Percentiles rank a stretch among this genome's conserved stretches.
Conservation (phyloP, 1,140 invertebrate genomes). For the Papilio helenus region DNA sequence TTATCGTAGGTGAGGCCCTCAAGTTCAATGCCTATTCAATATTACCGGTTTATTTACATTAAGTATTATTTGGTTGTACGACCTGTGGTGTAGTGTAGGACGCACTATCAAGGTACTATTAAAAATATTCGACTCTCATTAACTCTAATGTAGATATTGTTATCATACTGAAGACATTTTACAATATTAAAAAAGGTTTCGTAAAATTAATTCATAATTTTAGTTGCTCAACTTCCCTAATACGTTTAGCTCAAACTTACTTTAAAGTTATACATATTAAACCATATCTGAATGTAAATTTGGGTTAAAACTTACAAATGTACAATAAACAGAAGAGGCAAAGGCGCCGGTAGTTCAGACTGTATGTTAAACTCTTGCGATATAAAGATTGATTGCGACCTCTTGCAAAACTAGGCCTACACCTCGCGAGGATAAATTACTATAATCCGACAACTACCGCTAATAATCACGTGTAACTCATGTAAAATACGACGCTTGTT, state of each 20-base stretch:
- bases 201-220: not conserved
- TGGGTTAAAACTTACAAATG: not conserved
- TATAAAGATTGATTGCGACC: constrained; percentile 37
- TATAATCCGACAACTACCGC: constrained; percentile 9
- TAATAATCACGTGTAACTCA: constrained; percentile 5
- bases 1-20: not conserved
- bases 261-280: not conserved
- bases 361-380: constrained; percentile 32
- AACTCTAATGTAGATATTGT: not conserved
- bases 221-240: not conserved
- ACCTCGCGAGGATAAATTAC: constrained; percentile 23
- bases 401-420: constrained; percentile 31
- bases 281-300: not conserved
- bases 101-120: not conserved
- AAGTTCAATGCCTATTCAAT: constrained; percentile 18
- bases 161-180: too few relatives aligned
- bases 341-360: not conserved
- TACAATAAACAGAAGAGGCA: not conserved
- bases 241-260: not conserved
- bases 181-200: too few relatives aligned
- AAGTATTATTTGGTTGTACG: not conserved
- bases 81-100: not conserved
- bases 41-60: constrained; percentile 17
- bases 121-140: not conserved
- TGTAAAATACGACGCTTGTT: not conserved